Evolutionary conservation across 1,140 invertebrate genomes (phyloP), one percentile per base, ranked within the genome.

Genomic region (Drosophila saltans): DNA sequence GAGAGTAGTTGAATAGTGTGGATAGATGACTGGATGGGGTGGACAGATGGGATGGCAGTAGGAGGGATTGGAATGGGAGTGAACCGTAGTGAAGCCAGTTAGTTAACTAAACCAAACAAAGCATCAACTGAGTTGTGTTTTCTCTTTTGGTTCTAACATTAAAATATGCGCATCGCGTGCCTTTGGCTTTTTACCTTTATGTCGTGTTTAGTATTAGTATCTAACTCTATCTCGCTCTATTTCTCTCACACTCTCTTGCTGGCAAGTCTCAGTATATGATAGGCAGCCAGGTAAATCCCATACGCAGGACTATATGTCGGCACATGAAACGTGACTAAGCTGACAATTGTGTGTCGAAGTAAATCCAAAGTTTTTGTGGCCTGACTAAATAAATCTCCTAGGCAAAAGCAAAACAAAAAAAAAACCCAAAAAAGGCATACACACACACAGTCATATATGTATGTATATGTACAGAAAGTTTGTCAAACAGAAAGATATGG

Each of bases 291-390:
- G 30, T 11, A 8, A 21, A 28, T 30, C 36, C 40, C 56, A 61
- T 26, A 11, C 63, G 60, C 63, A 64, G 21, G 16, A 43, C 70
- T 57, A 69, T 55, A 62, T 69, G 62, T 74, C 70, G 82, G 66
- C 69, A 86, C 83, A 81, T 69, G 85, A 72, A 88, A 90, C 85
- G 85, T 88, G 84, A 88, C 84, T 89, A 89, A 88, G 84, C 84
- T 88, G 84, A 88, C 84, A 88, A 88, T 88, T 90, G 85, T 88
- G 83, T 88, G 83, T 88, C 80, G 83, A 88, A 86, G 83, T 86
- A 86, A 86, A 86, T 86, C 83, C 84, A 88, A 78, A 86, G 74
- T 77, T 86, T 88, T 88, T 81, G 76, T 72, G 86, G 80, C 84
- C 84, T 76, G 76, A 86, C 83, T 86, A 86, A 86, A 86, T 86